Evolutionary conservation across 2,113 vertebrate genomes (phyloP).

Genomic region (Atlantisia rogersi): DNA sequence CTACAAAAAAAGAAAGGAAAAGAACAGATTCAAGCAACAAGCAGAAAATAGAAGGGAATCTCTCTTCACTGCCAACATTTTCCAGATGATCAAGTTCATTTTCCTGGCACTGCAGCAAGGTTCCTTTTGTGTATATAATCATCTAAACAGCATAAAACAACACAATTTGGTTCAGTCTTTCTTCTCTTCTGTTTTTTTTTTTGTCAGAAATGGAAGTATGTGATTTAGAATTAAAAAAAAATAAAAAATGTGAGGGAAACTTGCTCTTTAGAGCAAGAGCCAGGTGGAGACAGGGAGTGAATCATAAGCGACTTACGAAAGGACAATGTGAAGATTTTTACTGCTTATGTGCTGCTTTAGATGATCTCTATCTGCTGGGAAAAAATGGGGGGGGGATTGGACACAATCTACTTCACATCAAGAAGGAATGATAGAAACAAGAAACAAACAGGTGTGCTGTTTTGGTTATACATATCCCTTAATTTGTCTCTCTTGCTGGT

Average conservation of each 20-base stretch:
- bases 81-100: not conserved
- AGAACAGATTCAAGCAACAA: not conserved
- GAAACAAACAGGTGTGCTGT: not conserved
- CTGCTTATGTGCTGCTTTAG: not conserved
- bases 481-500: not conserved
- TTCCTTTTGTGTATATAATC: not conserved
- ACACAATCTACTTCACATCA: not conserved
- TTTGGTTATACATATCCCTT: not conserved
- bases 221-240: not conserved
- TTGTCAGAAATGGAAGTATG: not conserved
- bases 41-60: not conserved
- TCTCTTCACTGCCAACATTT: not conserved
- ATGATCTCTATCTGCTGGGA: not conserved
- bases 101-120: not conserved
- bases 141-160: not conserved
- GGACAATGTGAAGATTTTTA: not conserved
- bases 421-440: not conserved
- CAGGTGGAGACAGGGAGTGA: not conserved
- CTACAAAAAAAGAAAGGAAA: not conserved
- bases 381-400: not conserved
- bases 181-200: not conserved
- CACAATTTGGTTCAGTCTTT: not conserved
- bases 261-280: not conserved
- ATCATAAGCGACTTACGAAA: not conserved
- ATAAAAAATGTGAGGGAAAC: not conserved